Conservation (phyloP, 2,888 invertebrate genomes). For the Sepioteuthis lessoniana region DNA sequence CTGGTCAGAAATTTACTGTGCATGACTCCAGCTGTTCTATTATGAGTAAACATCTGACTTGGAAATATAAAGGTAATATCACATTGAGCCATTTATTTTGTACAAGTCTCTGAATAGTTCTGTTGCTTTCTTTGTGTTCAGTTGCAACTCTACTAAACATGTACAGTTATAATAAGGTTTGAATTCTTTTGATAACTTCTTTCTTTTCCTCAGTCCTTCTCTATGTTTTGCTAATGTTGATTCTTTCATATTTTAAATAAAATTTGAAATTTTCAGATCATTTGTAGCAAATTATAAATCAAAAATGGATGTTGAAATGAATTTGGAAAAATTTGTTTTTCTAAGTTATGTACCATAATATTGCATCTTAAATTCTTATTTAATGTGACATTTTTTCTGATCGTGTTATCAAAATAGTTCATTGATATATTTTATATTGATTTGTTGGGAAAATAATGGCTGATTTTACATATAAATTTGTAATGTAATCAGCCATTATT, state of each 20-base stretch:
- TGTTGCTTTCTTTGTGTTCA: neutral
- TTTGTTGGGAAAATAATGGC: too few species aligned
- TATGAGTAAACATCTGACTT: neutral
- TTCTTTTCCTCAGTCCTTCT: neutral
- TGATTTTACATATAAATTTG: too few species aligned
- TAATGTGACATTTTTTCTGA: too few species aligned
- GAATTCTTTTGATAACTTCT: neutral
- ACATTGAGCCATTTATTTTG: neutral
- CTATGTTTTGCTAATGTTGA: neutral
- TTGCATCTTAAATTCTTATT: too few species aligned
- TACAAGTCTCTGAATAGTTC: neutral
- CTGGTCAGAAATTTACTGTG: neutral
- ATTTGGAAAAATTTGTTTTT: neutral
- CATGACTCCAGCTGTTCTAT: conserved; percentile 8
- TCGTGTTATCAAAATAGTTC: too few species aligned
- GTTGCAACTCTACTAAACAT: neutral
- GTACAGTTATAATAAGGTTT: neutral
- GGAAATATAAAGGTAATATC: neutral
- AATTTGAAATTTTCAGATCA: too few species aligned
- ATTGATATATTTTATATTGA: too few species aligned
- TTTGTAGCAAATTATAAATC: too few species aligned
- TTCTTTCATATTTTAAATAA: neutral
- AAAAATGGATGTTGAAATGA: neutral
- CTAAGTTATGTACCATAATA: too few species aligned
- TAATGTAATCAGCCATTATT: too few species aligned